A percentile compares a stretch with the other conserved stretches of the same genome.
phyloP scores from a whole-genome alignment of 2,888 invertebrate genomes.

The Drosophila algonquin region DNA sequence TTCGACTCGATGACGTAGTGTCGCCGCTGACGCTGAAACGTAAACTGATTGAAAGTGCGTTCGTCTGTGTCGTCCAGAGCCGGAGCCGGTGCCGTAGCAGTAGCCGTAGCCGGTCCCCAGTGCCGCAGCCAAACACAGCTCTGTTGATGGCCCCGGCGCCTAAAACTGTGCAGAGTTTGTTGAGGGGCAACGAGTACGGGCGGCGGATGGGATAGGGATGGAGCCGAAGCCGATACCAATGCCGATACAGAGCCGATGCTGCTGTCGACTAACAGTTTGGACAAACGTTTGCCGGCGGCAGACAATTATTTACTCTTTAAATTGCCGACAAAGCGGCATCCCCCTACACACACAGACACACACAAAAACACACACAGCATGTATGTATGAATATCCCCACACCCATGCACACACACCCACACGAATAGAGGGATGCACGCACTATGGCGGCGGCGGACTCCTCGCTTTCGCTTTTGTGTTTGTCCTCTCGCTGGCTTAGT shows the following conservation, averaged over 20 bases:
- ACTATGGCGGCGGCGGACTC: constrained; percentile 48
- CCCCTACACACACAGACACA: constrained; percentile 27
- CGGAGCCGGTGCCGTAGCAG: constrained; percentile 17
- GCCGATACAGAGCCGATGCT: constrained; percentile 8
- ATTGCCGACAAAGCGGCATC: constrained; percentile 50
- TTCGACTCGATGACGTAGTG: constrained; percentile 61
- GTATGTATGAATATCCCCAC: neutral
- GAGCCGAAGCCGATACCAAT: constrained; percentile 25
- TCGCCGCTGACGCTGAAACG: constrained; percentile 69
- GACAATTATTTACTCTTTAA: constrained; percentile 67
- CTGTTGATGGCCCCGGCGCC: constrained; percentile 58
- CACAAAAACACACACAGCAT: constrained; percentile 1
- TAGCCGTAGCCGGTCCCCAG: constrained; percentile 4
- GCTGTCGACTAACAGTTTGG: constrained; percentile 45
- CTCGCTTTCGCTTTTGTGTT: constrained; percentile 77
- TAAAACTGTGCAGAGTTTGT: constrained; percentile 77
- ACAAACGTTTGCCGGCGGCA: constrained; percentile 57
- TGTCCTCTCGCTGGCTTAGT: constrained; percentile 63
- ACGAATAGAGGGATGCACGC: constrained; percentile 12
- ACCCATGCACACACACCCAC: constrained; percentile 12
- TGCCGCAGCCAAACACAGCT: constrained; percentile 35
- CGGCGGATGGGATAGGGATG: neutral
- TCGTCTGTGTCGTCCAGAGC: constrained; percentile 45
- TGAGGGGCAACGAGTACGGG: constrained; percentile 43
- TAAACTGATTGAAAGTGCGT: constrained; percentile 77